Percentiles rank a stretch among this genome's conserved stretches.
Conservation (phyloP, 2,888 invertebrate species). For the Tachystola acroxantha region DNA sequence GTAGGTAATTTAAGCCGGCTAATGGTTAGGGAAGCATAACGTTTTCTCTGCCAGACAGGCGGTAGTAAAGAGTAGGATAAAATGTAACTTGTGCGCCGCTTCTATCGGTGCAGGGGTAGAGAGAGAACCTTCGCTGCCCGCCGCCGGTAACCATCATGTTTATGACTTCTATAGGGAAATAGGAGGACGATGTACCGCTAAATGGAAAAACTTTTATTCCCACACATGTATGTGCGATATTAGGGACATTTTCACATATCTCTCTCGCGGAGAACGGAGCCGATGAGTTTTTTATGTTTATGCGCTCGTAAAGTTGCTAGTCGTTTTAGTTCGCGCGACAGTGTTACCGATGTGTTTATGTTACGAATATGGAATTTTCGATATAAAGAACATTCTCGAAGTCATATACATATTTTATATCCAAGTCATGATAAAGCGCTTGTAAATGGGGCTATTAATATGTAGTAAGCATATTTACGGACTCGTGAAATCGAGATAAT, state of each 20-base stretch:
- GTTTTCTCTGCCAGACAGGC: constrained; percentile 39
- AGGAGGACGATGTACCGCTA: constrained; percentile 53
- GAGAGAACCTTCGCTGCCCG: constrained; percentile 12
- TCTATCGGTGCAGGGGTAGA: constrained; percentile 17
- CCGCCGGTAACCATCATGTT: constrained; percentile 58
- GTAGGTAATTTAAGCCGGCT: constrained; percentile 50
- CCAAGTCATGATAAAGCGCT: constrained; percentile 30
- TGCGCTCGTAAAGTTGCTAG: constrained; percentile 59
- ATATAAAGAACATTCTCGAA: constrained; percentile 37
- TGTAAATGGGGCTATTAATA: not conserved
- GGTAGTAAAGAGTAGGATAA: constrained; percentile 39
- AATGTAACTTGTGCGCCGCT: constrained; percentile 43
- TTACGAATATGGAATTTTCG: constrained; percentile 56
- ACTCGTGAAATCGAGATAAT: no score
- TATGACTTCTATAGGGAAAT: constrained; percentile 77
- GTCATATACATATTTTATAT: constrained; percentile 35
- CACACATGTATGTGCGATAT: constrained; percentile 52
- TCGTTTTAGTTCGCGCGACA: constrained; percentile 63
- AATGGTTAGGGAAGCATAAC: constrained; percentile 52
- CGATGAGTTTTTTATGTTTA: constrained; percentile 76
- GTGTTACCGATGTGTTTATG: constrained; percentile 61
- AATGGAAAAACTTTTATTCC: constrained; percentile 72
- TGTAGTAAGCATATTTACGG: not conserved
- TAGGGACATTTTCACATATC: constrained; percentile 70
- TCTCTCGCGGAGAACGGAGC: constrained; percentile 28